Evolutionary conservation across 2,113 vertebrate genomes (phyloP), one percentile per base, ranked within the genome.

Genomic region (Lamprologus tigripictilis): DNA sequence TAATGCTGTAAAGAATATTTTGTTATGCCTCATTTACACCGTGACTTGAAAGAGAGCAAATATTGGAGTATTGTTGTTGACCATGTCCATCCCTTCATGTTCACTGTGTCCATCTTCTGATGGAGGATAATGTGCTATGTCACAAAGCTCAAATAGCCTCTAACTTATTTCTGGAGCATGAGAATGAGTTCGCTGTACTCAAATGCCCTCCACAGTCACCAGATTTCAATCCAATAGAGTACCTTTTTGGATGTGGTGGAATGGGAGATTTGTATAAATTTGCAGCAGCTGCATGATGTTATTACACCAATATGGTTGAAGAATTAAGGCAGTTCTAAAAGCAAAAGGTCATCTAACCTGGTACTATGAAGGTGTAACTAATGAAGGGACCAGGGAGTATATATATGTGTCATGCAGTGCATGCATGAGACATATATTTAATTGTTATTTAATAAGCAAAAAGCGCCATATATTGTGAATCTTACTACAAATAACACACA

Each of bases 401-500:
- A 12, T 40, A 40, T 9, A 71, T 42, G n/a, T 23, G 0, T 0
- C 37, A 71, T 71, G 35, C 66, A 23, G n/a, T 71, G 37, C 12
- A 42, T 71, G 21, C 21, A 73, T 28, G 40, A 12, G 4, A 37
- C 10, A 12, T 63, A 11, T 21, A 26, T 35, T 12, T 68, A 23
- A 68, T 68, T 40, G 35, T 21, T 68, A 68, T 71, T 71, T 42
- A 42, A 66, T 40, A 71, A 14, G n/a, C 0, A 73, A 73, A 73
- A 73, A 16, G 21, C 2, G 0, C 40, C 5, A 11, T 0, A 17
- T 21, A 40, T 0, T 68, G 33, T 40, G 33, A 71, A 16, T 26
- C 4, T 26, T 26, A 26, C 21, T 73, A 45, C 68, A 73, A 45
- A 71, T 26, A 26, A 73, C 21, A 73, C 35, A 23, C 21, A 73